Percentiles rank a stretch among this genome's conserved stretches.
Conservation (phyloP, 2,888 invertebrate species). For the Conops quadrifasciatus region DNA sequence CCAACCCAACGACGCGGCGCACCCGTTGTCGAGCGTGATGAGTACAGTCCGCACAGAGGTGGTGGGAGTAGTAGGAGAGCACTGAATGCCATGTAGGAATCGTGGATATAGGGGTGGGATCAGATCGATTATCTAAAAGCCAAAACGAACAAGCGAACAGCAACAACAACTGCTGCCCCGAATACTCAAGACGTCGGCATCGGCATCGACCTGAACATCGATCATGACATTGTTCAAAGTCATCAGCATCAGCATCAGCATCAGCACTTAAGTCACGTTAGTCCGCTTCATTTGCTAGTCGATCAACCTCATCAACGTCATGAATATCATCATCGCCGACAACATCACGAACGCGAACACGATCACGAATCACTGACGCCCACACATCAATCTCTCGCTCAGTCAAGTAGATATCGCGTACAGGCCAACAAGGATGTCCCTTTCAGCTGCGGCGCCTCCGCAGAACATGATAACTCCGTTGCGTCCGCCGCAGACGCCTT, state of each 20-base stretch:
- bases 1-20: slow-evolving; percentile 57
- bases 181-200: slow-evolving; percentile 28
- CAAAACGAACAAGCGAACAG: slow-evolving; percentile 23
- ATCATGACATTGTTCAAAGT: slow-evolving; percentile 46
- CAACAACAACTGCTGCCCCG: slow-evolving; percentile 15
- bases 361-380: slow-evolving; percentile 7
- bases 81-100: slow-evolving; percentile 67
- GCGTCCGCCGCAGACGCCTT: slow-evolving; percentile 26
- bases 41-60: slow-evolving; percentile 66
- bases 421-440: neutral
- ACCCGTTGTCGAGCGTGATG: slow-evolving; percentile 64
- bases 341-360: slow-evolving; percentile 25
- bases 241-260: slow-evolving; percentile 40
- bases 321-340: slow-evolving; percentile 26
- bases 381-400: slow-evolving; percentile 8
- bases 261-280: slow-evolving; percentile 18
- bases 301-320: slow-evolving; percentile 32
- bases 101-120: slow-evolving; percentile 67
- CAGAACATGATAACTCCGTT: neutral
- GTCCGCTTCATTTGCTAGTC: slow-evolving; percentile 34
- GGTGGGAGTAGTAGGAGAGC: slow-evolving; percentile 67
- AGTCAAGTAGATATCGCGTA: neutral
- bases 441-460: neutral
- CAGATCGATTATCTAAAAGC: slow-evolving; percentile 59
- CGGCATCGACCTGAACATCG: slow-evolving; percentile 46